A percentile compares a stretch with the other conserved stretches of the same genome.
Conservation (phyloP, 1,140 invertebrate genomes). For the Melanaphis sacchari region DNA sequence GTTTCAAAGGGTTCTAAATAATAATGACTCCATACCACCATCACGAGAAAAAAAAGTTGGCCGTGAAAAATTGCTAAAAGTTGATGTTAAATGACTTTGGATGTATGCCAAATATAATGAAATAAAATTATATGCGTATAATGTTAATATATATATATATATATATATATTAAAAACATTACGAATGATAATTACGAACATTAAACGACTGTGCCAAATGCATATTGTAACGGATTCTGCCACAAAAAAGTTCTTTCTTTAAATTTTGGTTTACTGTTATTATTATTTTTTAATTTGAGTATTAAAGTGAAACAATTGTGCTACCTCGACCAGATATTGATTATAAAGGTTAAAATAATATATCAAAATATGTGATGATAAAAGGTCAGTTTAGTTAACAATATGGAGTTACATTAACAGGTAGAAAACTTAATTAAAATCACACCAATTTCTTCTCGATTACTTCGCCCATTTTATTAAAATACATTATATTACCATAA, state of each 20-base stretch:
- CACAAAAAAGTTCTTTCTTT: conserved; percentile 41
- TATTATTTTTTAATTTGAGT: conserved; percentile 10
- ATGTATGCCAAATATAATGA: conserved; percentile 46
- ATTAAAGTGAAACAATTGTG: conserved; percentile 6
- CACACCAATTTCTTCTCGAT: background rate
- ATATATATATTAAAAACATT: conserved; percentile 25
- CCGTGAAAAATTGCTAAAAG: conserved; percentile 55
- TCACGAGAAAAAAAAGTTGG: conserved; percentile 39
- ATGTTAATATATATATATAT: background rate
- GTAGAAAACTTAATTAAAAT: background rate
- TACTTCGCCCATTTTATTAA: background rate
- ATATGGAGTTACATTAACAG: background rate
- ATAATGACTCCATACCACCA: conserved; percentile 24
- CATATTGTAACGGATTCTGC: conserved; percentile 47
- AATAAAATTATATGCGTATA: conserved; percentile 44
- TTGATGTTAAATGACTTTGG: conserved; percentile 54
- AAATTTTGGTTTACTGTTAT: background rate
- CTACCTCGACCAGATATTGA: background rate
- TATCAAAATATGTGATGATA: background rate
- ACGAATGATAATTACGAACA: conserved; percentile 50
- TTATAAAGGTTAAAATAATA: background rate
- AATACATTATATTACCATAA: background rate
- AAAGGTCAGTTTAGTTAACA: background rate
- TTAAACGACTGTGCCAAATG: conserved; percentile 48
- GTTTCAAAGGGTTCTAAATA: conserved; percentile 55